These are phyloP conservation scores for Calidris pygmaea DNA, from an alignment of 2,113 vertebrate genomes.

Conservation along the genomic window DNA sequence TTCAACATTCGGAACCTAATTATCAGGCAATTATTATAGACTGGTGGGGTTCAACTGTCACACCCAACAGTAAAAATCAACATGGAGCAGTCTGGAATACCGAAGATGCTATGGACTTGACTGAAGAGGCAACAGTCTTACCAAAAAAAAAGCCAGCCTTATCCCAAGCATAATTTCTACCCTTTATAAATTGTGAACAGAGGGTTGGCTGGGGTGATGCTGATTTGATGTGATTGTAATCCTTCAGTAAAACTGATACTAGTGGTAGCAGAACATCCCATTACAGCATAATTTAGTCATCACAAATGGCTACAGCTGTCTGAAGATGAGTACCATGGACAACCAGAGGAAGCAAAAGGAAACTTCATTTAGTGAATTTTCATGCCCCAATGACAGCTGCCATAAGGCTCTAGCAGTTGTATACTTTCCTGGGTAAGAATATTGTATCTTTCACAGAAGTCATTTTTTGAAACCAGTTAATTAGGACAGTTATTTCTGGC, in stretches of 20 bases:
- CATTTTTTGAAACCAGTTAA: conserved; percentile 62
- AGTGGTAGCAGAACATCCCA: neutral
- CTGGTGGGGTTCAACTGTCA: neutral
- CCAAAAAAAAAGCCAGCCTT: neutral
- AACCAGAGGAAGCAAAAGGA: neutral
- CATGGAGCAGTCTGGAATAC: neutral
- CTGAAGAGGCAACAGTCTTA: neutral
- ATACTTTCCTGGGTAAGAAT: conserved; percentile 43
- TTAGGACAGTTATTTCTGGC: conserved; percentile 75
- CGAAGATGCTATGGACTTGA: neutral
- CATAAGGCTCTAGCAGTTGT: conserved; percentile 54
- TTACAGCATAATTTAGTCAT: neutral
- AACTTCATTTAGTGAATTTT: conserved; percentile 35
- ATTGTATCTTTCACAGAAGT: conserved; percentile 51
- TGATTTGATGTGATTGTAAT: neutral
- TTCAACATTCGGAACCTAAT: neutral
- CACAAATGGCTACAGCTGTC: conserved; percentile 25
- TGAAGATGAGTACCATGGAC: conserved; percentile 4
- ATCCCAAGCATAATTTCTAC: neutral
- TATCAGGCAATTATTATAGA: neutral
- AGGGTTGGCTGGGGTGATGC: neutral
- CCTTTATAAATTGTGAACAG: neutral
- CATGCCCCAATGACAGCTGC: conserved; percentile 48
- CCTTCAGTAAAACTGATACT: neutral
- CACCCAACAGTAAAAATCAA: neutral